Evolutionary conservation across 2,888 invertebrate species (phyloP).

Genomic region (Apodemia duryi): DNA sequence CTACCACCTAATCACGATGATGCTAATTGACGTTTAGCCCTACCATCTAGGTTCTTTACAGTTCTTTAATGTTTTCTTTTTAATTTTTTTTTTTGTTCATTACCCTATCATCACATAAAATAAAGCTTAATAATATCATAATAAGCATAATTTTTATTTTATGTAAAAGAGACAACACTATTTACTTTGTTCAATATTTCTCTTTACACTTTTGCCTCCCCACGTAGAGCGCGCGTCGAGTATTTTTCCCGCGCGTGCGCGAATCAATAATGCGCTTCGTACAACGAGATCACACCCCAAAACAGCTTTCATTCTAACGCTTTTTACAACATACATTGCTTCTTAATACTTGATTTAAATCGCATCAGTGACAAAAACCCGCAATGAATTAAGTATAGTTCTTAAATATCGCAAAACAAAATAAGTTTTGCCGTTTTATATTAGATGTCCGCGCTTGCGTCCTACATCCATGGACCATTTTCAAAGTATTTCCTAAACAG

Average conservation of each 20-base stretch:
- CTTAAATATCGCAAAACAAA: constrained; percentile 16
- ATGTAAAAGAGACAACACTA: not conserved
- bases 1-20: too few relatives aligned
- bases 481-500: constrained; percentile 60
- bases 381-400: constrained; percentile 38
- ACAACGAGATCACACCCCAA: constrained; percentile 32
- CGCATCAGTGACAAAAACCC: constrained; percentile 14
- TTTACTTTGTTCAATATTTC: not conserved
- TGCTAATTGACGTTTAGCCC: too few relatives aligned
- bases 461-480: constrained; percentile 62
- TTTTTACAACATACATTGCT: constrained; percentile 37
- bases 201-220: constrained; percentile 31
- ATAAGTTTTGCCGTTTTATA: constrained; percentile 40
- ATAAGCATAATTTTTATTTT: not conserved
- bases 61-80: too few relatives aligned
- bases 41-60: too few relatives aligned
- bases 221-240: constrained; percentile 37
- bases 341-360: constrained; percentile 19
- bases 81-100: too few relatives aligned
- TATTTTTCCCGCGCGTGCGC: constrained; percentile 61
- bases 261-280: constrained; percentile 59
- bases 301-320: not conserved
- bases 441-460: constrained; percentile 62
- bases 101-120: too few relatives aligned
- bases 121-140: not conserved